phyloP scores from a whole-genome alignment of 1,140 invertebrate species.

The Bombus pascuorum region DNA sequence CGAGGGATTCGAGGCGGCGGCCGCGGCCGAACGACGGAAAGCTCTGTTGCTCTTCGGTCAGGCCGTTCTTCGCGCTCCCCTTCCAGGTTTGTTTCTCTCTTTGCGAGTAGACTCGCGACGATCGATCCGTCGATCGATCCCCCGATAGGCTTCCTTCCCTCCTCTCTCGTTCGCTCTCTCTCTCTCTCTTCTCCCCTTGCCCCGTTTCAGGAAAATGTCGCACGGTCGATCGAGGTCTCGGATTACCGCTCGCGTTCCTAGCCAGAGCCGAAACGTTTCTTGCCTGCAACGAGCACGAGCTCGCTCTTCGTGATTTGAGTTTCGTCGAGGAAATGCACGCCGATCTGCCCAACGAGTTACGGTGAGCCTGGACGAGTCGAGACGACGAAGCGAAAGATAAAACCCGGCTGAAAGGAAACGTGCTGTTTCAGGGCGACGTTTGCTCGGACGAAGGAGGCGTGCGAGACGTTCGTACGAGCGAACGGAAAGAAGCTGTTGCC shows the following conservation, averaged over 20 bases:
- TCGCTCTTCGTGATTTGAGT: slow-evolving; percentile 85
- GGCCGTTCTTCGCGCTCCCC: slow-evolving; percentile 84
- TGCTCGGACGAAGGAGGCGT: slow-evolving; percentile 24
- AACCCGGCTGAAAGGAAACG: no score
- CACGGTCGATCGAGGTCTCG: slow-evolving; percentile 84
- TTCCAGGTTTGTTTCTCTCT: background rate
- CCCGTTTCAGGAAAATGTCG: slow-evolving; percentile 78
- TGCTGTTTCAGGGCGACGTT: slow-evolving; percentile 3
- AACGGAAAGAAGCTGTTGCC: slow-evolving; percentile 24
- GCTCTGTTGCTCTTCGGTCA: slow-evolving; percentile 85
- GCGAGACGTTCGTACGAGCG: slow-evolving; percentile 21
- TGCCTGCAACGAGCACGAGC: slow-evolving; percentile 80
- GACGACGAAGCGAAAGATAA: no score
- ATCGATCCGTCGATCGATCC: no score
- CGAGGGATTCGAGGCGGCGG: slow-evolving; percentile 80
- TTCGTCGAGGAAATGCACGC: slow-evolving; percentile 83
- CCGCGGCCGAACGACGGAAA: slow-evolving; percentile 81
- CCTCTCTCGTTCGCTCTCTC: slow-evolving; percentile 43
- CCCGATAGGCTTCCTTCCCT: no score
- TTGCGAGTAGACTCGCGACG: no score
- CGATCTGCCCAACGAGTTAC: slow-evolving; percentile 36
- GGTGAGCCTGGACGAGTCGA: slow-evolving; percentile 1
- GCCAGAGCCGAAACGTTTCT: slow-evolving; percentile 84
- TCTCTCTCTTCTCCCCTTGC: background rate
- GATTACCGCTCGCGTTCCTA: slow-evolving; percentile 85